A percentile compares a stretch with the other conserved stretches of the same genome.
These are phyloP conservation scores for Bombus terrestris DNA, from an alignment of 1,140 invertebrate genomes.

Conservation along the genomic window DNA sequence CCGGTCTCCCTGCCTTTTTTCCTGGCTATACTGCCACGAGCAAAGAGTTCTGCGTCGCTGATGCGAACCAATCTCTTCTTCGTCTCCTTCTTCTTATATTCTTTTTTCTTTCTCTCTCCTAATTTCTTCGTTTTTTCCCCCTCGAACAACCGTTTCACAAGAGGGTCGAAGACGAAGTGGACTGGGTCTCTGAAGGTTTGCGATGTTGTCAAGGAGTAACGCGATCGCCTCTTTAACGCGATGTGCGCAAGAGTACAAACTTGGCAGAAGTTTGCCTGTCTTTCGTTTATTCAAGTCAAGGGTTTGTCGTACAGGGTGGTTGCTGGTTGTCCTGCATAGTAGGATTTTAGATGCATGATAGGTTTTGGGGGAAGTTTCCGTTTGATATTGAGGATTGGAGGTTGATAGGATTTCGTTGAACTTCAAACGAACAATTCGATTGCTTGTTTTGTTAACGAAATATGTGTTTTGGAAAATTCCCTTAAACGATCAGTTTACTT, in stretches of 20 bases:
- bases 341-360: background rate
- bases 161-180: too few species aligned
- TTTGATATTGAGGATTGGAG: background rate
- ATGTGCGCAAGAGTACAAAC: background rate
- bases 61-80: background rate
- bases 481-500: background rate
- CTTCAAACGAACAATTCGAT: background rate
- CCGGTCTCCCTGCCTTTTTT: conserved; percentile 35
- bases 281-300: background rate
- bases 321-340: background rate
- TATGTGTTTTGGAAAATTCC: too few species aligned
- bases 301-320: background rate
- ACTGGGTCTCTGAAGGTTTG: background rate
- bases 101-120: background rate
- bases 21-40: too few species aligned
- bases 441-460: too few species aligned
- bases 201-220: background rate
- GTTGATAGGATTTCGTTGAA: background rate
- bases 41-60: background rate
- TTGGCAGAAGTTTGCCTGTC: background rate
- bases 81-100: background rate
- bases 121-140: background rate
- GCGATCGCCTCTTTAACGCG: too few species aligned
- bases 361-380: background rate
- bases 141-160: background rate